These are phyloP conservation scores for Phymastichus coffea DNA, from an alignment of 1,140 invertebrate species.

Conservation along the genomic window DNA sequence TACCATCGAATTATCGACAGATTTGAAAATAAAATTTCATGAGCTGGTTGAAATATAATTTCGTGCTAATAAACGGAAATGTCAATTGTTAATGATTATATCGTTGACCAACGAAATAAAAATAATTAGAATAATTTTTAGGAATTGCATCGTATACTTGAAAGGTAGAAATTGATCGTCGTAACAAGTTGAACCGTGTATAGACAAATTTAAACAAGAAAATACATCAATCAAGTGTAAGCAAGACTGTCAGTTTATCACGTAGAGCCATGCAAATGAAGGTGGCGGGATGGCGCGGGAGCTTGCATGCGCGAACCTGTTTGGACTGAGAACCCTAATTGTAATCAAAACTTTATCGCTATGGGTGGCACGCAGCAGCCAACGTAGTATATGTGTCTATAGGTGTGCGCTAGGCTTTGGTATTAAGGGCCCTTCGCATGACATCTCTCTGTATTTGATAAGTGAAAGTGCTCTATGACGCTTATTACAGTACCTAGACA, in stretches of 20 bases:
- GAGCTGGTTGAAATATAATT: no score
- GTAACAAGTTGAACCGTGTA: no score
- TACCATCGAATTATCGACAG: no score
- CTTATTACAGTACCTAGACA: no score
- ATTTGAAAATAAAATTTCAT: no score
- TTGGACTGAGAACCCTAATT: constrained; percentile 11
- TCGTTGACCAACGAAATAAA: no score
- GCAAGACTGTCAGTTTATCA: constrained; percentile 11
- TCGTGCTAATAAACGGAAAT: no score
- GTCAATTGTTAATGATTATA: no score
- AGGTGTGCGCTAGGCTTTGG: constrained; percentile 12
- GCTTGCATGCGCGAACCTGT: constrained; percentile 28
- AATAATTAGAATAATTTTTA: no score
- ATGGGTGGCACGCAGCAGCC: constrained; percentile 5
- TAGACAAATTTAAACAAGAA: background rate
- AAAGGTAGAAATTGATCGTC: no score
- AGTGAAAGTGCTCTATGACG: constrained; percentile 2
- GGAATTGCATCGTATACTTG: no score
- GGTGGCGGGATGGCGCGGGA: constrained; percentile 30
- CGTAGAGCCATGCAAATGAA: constrained; percentile 21
- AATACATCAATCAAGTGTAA: background rate
- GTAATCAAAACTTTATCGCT: constrained; percentile 23
- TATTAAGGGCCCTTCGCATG: constrained; percentile 1
- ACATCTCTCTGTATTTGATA: constrained; percentile 14
- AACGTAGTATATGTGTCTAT: no score